phyloP scores from a whole-genome alignment of 2,113 vertebrate genomes.

The Actenoides lindsayi region DNA sequence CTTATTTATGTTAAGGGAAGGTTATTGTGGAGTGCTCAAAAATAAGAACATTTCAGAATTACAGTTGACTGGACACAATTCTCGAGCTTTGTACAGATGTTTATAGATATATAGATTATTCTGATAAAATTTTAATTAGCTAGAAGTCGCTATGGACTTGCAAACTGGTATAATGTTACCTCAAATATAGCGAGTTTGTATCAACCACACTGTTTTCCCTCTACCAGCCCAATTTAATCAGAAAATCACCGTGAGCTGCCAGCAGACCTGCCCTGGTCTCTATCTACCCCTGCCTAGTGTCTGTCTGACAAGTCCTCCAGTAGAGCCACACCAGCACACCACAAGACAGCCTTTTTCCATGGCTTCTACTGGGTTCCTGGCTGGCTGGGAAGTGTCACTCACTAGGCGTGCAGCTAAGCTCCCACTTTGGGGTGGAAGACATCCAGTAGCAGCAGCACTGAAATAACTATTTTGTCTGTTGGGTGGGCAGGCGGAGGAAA shows the following conservation, averaged over 20 bases:
- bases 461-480: fast-evolving
- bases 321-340: not conserved
- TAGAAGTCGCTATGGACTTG: fast-evolving
- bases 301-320: too few relatives aligned
- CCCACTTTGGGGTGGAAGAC: not conserved
- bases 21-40: not conserved
- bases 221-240: not conserved
- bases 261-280: not conserved
- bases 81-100: not conserved
- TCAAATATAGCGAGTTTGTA: not conserved
- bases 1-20: not conserved
- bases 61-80: not conserved
- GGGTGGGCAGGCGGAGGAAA: not conserved
- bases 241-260: not conserved
- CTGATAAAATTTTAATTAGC: not conserved
- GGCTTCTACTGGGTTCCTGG: not conserved
- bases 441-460: not conserved
- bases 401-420: not conserved
- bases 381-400: not conserved
- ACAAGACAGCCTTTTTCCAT: not conserved
- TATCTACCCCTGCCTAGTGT: not conserved
- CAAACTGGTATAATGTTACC: fast-evolving
- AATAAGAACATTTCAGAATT: not conserved
- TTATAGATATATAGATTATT: not conserved
- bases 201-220: not conserved